These are phyloP conservation scores for Pollimyrus isidori DNA, from an alignment of 2,113 vertebrate species.

Conservation along the genomic window DNA sequence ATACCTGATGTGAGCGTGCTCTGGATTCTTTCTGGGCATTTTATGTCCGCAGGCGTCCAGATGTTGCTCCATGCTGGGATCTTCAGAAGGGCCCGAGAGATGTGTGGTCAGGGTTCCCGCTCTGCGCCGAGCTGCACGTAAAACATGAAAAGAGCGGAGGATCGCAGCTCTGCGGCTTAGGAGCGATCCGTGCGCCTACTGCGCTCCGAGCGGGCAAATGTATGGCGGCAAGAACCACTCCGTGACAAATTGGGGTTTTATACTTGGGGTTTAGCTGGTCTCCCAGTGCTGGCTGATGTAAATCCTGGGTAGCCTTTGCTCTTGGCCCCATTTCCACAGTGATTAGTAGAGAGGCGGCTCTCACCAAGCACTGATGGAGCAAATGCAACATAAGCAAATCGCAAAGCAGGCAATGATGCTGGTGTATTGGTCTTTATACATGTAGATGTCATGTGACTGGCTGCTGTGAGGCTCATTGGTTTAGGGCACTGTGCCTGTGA, in stretches of 20 bases:
- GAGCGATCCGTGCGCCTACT: too few relatives aligned
- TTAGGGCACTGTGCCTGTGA: background rate
- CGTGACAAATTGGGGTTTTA: background rate
- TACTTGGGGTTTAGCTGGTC: background rate
- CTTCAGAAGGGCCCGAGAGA: too few relatives aligned
- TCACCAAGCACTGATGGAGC: background rate
- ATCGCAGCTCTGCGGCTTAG: background rate
- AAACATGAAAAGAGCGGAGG: background rate
- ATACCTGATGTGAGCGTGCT: slow-evolving; percentile 4
- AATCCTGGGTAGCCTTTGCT: background rate
- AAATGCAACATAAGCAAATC: background rate
- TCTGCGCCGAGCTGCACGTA: background rate
- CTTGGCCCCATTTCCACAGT: background rate
- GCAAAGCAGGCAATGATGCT: background rate
- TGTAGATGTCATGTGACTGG: background rate
- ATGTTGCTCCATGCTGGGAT: background rate
- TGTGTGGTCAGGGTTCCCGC: background rate
- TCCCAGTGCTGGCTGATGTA: background rate
- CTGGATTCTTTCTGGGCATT: background rate
- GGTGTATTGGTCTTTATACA: background rate
- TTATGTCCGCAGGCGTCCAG: background rate
- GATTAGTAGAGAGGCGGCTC: background rate
- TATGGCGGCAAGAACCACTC: background rate
- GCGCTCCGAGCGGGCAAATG: background rate
- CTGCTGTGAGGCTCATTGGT: background rate